These are phyloP conservation scores for Drosophila cognata DNA, from an alignment of 2,888 invertebrate species.

Conservation along the genomic window DNA sequence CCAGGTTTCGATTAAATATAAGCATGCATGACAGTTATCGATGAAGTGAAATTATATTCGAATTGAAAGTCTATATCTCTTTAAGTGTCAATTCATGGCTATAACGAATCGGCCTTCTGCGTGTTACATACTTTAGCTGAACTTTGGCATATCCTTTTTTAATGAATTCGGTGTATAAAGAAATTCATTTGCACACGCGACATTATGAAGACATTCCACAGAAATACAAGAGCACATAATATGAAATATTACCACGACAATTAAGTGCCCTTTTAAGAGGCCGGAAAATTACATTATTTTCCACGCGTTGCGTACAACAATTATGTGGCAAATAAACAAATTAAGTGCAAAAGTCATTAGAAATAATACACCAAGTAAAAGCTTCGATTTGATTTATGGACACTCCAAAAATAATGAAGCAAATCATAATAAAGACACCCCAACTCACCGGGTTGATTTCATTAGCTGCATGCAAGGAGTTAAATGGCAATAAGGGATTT, in stretches of 20 bases:
- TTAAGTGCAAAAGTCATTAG: slow-evolving; percentile 40
- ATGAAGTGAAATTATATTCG: background rate
- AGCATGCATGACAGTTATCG: background rate
- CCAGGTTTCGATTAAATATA: background rate
- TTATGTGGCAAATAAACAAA: slow-evolving; percentile 41
- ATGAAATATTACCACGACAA: slow-evolving; percentile 49
- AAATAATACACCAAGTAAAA: slow-evolving; percentile 27
- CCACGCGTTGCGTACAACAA: slow-evolving; percentile 28
- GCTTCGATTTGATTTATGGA: slow-evolving; percentile 10
- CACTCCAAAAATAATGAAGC: background rate
- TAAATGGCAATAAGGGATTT: background rate
- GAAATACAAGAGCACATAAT: slow-evolving; percentile 7
- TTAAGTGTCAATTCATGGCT: background rate
- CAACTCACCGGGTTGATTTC: slow-evolving; percentile 2
- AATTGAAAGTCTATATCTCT: background rate
- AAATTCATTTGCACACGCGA: slow-evolving; percentile 56
- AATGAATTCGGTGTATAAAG: background rate
- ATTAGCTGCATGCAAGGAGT: background rate
- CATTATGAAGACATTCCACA: slow-evolving; percentile 35
- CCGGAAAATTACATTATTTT: slow-evolving; percentile 42
- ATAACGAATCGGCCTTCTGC: background rate
- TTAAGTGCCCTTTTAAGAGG: slow-evolving; percentile 46
- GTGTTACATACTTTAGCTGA: background rate
- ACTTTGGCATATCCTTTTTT: background rate
- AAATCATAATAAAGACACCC: background rate